phyloP scores from a whole-genome alignment of 2,797 vertebrate genomes.

The Danio albolineatus region DNA sequence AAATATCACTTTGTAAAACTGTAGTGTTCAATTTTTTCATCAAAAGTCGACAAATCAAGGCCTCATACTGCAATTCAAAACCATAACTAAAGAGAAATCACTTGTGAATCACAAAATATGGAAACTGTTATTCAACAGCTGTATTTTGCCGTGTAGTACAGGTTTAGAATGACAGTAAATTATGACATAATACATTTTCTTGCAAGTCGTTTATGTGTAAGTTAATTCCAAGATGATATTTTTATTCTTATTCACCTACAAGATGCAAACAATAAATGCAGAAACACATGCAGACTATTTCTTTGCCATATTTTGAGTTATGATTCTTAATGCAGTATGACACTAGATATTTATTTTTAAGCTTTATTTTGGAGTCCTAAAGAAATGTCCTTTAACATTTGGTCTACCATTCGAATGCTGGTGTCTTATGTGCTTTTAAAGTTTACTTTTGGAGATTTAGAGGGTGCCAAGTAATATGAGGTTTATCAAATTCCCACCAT shows the following conservation, averaged over 20 bases:
- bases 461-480: background rate
- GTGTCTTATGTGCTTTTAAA: slow-evolving; percentile 21
- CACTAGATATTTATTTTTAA: slow-evolving; percentile 62
- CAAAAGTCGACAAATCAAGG: no score
- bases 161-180: background rate
- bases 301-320: slow-evolving; percentile 63
- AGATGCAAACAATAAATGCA: background rate
- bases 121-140: no score
- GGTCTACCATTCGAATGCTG: slow-evolving; percentile 34
- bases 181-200: background rate
- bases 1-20: no score
- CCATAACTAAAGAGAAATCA: no score
- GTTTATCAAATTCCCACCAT: slow-evolving; percentile 14
- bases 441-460: background rate
- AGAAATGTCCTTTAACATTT: slow-evolving; percentile 31
- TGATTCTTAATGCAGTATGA: slow-evolving; percentile 66
- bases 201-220: background rate
- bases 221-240: background rate
- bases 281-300: slow-evolving; percentile 54
- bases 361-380: slow-evolving; percentile 34
- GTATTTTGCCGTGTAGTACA: no score
- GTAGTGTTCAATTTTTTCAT: no score
- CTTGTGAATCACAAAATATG: no score
- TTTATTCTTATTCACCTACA: background rate
- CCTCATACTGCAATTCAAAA: no score